Conservation (phyloP, 2,113 vertebrate genomes). For the Cyprinodon tularosa region DNA sequence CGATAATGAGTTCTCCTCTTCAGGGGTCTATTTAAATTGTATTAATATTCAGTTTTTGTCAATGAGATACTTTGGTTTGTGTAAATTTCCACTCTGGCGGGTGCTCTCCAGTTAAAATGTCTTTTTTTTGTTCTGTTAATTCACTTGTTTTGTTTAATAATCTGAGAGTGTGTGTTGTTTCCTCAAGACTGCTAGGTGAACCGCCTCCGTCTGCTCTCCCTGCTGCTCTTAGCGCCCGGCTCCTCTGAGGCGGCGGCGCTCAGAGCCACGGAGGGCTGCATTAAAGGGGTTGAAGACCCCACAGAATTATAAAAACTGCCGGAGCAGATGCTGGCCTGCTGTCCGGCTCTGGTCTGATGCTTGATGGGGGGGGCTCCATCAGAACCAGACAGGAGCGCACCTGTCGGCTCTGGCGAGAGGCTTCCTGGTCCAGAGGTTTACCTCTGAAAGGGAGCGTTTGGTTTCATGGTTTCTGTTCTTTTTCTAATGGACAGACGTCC, state of each 20-base stretch:
- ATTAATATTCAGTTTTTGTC: conserved; percentile 70
- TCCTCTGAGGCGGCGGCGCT: conserved; percentile 4
- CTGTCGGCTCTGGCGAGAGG: conserved; percentile 16
- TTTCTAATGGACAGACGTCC: conserved; percentile 70
- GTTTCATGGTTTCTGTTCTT: conserved; percentile 70
- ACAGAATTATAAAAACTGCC: not conserved
- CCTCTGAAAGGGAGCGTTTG: conserved; percentile 34
- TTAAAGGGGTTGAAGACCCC: conserved; percentile 14
- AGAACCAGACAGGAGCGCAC: not conserved
- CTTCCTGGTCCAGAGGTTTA: conserved; percentile 24
- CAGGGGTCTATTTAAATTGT: conserved; percentile 74
- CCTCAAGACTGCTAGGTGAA: conserved; percentile 76
- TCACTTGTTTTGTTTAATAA: conserved; percentile 62
- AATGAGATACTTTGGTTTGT: conserved; percentile 66
- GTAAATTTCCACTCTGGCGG: conserved; percentile 67
- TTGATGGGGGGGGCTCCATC: not conserved
- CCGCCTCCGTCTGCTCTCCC: conserved; percentile 33
- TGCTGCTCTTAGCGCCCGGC: not conserved
- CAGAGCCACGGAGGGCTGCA: conserved; percentile 24
- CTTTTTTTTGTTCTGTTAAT: conserved; percentile 68
- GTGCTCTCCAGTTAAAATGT: conserved; percentile 66
- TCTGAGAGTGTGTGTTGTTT: conserved; percentile 52
- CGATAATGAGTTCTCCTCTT: conserved; percentile 66
- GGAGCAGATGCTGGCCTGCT: conserved; percentile 9
- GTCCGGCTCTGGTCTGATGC: conserved; percentile 6